A percentile compares a stretch with the other conserved stretches of the same genome.
Conservation (phyloP, 2,797 vertebrate species). For the Morelia viridis region DNA sequence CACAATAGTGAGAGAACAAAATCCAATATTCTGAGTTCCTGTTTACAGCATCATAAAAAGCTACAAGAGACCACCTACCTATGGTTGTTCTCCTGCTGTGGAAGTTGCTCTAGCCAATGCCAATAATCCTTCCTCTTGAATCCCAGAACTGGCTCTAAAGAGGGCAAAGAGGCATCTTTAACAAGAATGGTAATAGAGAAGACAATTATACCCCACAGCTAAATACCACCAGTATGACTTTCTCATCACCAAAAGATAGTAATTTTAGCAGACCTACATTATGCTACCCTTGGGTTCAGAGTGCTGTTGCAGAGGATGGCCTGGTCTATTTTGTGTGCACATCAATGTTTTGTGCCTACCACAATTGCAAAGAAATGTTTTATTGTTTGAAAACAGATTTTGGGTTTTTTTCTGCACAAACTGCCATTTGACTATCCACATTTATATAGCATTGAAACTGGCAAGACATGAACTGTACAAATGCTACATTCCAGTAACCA, state of each 20-base stretch:
- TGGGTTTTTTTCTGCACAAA: not conserved
- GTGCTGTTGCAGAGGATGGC: not conserved
- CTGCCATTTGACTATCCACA: not conserved
- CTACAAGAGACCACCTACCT: constrained; percentile 66
- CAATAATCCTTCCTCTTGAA: constrained; percentile 83
- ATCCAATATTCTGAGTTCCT: not conserved
- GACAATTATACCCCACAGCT: not conserved
- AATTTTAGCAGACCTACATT: not conserved
- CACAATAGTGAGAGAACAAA: not conserved
- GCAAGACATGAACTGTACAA: not conserved
- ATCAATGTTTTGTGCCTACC: not conserved
- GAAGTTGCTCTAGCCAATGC: constrained; percentile 82
- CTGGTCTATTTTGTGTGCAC: not conserved
- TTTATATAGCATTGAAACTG: not conserved
- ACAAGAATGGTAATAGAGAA: not conserved
- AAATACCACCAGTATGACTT: not conserved
- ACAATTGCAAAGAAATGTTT: not conserved
- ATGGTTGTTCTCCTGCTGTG: constrained; percentile 68
- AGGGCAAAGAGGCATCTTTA: not conserved
- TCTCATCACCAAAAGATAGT: no score
- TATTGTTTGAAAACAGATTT: not conserved
- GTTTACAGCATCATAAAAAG: not conserved
- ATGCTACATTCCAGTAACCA: not conserved
- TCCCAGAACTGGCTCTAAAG: constrained; percentile 79
- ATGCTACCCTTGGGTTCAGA: not conserved